These are phyloP conservation scores for Mystacides longicornis DNA, from an alignment of 2,888 invertebrate genomes.

Conservation along the genomic window DNA sequence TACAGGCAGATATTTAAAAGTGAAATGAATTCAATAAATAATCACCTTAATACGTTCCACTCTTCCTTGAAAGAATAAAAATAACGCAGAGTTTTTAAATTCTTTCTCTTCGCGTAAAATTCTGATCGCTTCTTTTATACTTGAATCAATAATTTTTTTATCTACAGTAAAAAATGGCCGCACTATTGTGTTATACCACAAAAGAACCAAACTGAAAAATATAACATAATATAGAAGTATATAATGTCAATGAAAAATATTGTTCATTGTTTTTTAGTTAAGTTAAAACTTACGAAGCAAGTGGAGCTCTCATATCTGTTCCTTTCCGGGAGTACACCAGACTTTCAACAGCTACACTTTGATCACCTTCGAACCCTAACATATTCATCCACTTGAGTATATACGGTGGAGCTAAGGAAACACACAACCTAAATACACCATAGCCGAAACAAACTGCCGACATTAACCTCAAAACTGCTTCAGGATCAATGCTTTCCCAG, in stretches of 20 bases:
- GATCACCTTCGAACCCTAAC: constrained; percentile 59
- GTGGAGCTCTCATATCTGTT: constrained; percentile 58
- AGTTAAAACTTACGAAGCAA: constrained; percentile 49
- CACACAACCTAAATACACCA: constrained; percentile 59
- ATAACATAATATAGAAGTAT: neutral
- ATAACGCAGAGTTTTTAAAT: constrained; percentile 55
- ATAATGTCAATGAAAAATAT: neutral
- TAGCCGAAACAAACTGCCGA: constrained; percentile 64
- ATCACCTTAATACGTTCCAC: constrained; percentile 52
- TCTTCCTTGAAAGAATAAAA: constrained; percentile 59
- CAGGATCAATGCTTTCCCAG: constrained; percentile 36
- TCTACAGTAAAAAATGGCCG: constrained; percentile 60
- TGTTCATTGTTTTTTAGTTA: neutral
- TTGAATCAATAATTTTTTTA: constrained; percentile 51
- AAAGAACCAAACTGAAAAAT: constrained; percentile 42
- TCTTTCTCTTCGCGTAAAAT: constrained; percentile 48
- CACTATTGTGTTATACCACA: constrained; percentile 65
- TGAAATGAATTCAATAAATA: constrained; percentile 8
- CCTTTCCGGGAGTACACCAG: constrained; percentile 54
- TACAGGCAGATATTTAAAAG: neutral
- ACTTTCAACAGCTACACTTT: constrained; percentile 49
- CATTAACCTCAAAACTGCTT: constrained; percentile 53
- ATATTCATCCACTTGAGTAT: constrained; percentile 53
- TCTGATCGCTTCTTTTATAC: constrained; percentile 46
- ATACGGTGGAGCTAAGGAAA: constrained; percentile 59